phyloP scores from a whole-genome alignment of 1,140 invertebrate genomes.

The Heliconius himera region DNA sequence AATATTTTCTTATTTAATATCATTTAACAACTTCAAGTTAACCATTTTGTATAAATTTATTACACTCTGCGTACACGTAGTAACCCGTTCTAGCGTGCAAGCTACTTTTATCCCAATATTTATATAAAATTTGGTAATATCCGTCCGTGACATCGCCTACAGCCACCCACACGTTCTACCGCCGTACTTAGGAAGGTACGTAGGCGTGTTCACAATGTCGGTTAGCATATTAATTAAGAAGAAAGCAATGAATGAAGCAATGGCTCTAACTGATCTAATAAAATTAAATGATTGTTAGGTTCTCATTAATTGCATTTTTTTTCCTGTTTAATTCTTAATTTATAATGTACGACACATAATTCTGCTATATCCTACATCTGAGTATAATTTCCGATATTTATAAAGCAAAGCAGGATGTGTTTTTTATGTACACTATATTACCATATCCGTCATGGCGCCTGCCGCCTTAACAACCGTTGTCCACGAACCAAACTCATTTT shows the following conservation, averaged over 20 bases:
- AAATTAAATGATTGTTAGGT: neutral
- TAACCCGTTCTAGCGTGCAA: neutral
- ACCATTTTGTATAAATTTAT: neutral
- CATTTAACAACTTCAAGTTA: neutral
- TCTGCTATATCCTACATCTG: neutral
- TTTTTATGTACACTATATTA: conserved; percentile 1
- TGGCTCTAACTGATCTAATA: neutral
- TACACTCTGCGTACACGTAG: neutral
- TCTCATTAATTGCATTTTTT: neutral
- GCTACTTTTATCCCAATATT: conserved; percentile 17
- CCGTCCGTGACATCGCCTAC: conserved; percentile 51
- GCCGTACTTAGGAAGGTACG: conserved; percentile 51
- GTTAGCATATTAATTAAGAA: conserved; percentile 78
- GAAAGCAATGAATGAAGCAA: conserved; percentile 56
- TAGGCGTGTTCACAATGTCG: conserved; percentile 74
- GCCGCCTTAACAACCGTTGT: conserved; percentile 9
- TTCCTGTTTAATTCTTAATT: neutral
- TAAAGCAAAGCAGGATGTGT: conserved; percentile 14
- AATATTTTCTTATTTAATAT: neutral
- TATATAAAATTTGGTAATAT: conserved; percentile 19
- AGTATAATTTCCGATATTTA: conserved; percentile 8
- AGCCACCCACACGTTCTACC: conserved; percentile 50
- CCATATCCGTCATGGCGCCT: conserved; percentile 10
- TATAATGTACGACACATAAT: neutral
- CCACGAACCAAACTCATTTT: conserved; percentile 4